Conservation (phyloP, 2,888 invertebrate genomes). For the Onchidella celtica region DNA sequence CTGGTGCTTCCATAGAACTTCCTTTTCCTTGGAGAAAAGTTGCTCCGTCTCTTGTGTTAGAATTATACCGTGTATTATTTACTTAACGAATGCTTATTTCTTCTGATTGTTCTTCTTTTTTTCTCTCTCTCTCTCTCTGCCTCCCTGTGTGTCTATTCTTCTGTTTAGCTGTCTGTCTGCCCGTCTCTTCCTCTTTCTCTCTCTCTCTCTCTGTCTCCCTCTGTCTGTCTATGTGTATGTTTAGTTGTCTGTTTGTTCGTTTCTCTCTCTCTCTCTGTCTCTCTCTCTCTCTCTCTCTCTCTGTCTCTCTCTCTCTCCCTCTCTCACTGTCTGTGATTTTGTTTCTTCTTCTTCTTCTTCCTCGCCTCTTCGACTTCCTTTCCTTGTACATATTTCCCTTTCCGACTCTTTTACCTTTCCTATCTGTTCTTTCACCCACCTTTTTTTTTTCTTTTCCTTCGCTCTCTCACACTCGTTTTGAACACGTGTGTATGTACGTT, state of each 20-base stretch:
- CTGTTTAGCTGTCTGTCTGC: background rate
- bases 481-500: too few species aligned
- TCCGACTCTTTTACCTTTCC: background rate
- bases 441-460: background rate
- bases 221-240: background rate
- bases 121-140: too few species aligned
- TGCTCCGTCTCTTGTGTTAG: too few species aligned
- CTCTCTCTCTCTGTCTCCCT: background rate
- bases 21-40: too few species aligned
- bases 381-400: background rate
- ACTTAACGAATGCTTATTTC: too few species aligned
- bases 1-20: too few species aligned
- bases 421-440: background rate
- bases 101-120: background rate
- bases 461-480: too few species aligned
- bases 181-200: background rate
- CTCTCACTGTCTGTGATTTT: background rate
- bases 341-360: background rate
- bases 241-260: too few species aligned
- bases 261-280: background rate
- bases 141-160: too few species aligned
- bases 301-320: background rate
- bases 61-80: too few species aligned
- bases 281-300: background rate
- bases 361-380: background rate